Conservation (phyloP, 2,797 vertebrate genomes). For the Molossus molossus region DNA sequence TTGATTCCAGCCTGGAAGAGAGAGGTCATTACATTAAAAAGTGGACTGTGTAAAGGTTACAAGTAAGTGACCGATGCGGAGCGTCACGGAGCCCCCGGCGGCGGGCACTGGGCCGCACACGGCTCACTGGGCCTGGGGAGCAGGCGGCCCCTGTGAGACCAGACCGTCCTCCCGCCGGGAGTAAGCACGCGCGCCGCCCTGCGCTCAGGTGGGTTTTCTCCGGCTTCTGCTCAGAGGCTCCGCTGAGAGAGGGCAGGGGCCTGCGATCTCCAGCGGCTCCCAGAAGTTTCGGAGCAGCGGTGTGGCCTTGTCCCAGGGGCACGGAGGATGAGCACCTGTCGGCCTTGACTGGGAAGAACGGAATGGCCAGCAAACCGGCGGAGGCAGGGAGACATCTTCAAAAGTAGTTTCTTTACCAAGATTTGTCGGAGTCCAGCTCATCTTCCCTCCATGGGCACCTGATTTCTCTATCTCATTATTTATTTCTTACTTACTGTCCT, state of each 20-base stretch:
- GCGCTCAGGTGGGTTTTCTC: not conserved
- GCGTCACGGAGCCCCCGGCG: not conserved
- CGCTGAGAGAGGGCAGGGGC: not conserved
- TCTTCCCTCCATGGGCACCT: not conserved
- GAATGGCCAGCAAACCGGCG: not conserved
- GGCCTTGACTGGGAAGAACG: not conserved
- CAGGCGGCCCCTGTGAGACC: not conserved
- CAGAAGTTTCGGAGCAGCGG: not conserved
- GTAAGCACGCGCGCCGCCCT: too few species aligned
- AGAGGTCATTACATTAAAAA: conserved; percentile 53
- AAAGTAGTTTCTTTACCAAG: not conserved
- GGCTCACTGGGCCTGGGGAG: not conserved
- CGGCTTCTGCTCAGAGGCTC: not conserved
- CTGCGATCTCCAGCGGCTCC: not conserved
- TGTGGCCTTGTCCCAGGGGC: not conserved
- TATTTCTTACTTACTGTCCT: not conserved
- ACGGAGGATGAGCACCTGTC: not conserved
- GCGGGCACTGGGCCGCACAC: not conserved
- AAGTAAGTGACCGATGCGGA: conserved; percentile 1
- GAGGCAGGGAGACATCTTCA: too few species aligned
- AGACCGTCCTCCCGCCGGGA: not conserved
- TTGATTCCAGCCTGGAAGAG: conserved; percentile 31
- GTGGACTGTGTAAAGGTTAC: conserved; percentile 8
- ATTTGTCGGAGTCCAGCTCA: not conserved
- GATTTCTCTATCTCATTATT: not conserved